A percentile compares a stretch with the other conserved stretches of the same genome.
These are phyloP conservation scores for Petroica traversi DNA, from an alignment of 2,113 vertebrate species.

Conservation along the genomic window DNA sequence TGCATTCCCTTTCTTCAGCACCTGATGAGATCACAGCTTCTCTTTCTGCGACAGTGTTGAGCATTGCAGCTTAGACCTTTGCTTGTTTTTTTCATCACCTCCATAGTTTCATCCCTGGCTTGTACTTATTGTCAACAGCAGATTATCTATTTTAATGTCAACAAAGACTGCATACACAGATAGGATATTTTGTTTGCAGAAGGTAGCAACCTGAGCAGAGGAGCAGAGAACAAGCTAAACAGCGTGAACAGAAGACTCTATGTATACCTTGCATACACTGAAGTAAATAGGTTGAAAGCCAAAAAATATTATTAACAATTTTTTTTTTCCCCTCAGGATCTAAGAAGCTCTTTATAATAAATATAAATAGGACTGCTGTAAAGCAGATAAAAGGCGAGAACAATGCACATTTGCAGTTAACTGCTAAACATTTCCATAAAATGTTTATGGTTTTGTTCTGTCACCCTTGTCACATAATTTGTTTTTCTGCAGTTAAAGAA, in stretches of 20 bases:
- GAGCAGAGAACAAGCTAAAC: not conserved
- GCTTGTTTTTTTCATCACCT: not conserved
- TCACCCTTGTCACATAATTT: not conserved
- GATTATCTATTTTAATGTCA: constrained; percentile 1
- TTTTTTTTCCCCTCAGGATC: not conserved
- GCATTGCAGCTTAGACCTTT: not conserved
- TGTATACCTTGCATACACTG: not conserved
- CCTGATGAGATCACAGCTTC: not conserved
- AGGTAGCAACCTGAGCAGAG: not conserved
- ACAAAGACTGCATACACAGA: not conserved
- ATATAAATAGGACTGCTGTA: not conserved
- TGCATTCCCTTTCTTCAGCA: not conserved
- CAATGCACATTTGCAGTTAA: not conserved
- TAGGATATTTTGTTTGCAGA: not conserved
- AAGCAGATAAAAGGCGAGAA: not conserved
- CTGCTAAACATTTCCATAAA: not conserved
- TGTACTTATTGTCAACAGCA: not conserved
- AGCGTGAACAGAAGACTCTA: not conserved
- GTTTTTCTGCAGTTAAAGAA: not conserved
- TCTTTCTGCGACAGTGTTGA: not conserved
- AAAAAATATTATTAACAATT: not conserved
- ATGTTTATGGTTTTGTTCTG: not conserved
- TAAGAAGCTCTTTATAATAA: not conserved
- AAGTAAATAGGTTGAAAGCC: not conserved
- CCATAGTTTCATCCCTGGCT: not conserved